Base-by-base conservation (phyloP, 1,140 invertebrate species). In the Neuroterus valhalla region DNA sequence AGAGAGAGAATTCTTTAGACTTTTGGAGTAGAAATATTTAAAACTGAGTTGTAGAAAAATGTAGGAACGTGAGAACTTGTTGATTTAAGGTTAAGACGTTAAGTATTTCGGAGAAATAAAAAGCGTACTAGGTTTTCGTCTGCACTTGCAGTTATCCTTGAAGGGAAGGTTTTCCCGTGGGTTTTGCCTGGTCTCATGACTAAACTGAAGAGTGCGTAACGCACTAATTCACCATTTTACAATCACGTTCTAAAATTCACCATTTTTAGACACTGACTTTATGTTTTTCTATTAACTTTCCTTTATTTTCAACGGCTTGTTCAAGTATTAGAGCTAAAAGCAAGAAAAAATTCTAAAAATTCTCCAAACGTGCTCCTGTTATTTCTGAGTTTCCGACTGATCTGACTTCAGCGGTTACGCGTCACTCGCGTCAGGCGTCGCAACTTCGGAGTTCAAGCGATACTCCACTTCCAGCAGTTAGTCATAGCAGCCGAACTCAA, bases 101-200 rank as follows among this genome's bases (percentile, higher is more conserved):
- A 15, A 62, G 14, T 38, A 62, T 62, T 15, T 14, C 31, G 23
- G 23, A 62, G 14, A 62, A 31, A n/a, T 62, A 62, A 62, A 62
- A 62, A 31, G 12, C 52, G 21, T 62, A 62, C 52, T 62, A 38
- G 26, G 55, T 62, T 62, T 62, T 62, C 31, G 55, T 4, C 31
- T 38, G 31, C 21, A 3, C 31, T 62, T 62, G 55, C 15, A 31
- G 23, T 62, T 62, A 62, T 62, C 55, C 55, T 62, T 62, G 55
- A 62, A n/a, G 55, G 23, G 55, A 62, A 62, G 23, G 55, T 26
- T 62, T 62, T 62, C 55, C 55, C 23, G n/a, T n/a, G n/a, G n/a
- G n/a, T n/a, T n/a, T n/a, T 62, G n/a, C 26, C 26, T 21, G 2
- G 15, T 62, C 55, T 62, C 55, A 62, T 62, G 55, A 62, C 55